Evolutionary conservation across 1,140 invertebrate genomes (phyloP), one percentile per base, ranked within the genome.

Genomic region (Lethocerus indicus): DNA sequence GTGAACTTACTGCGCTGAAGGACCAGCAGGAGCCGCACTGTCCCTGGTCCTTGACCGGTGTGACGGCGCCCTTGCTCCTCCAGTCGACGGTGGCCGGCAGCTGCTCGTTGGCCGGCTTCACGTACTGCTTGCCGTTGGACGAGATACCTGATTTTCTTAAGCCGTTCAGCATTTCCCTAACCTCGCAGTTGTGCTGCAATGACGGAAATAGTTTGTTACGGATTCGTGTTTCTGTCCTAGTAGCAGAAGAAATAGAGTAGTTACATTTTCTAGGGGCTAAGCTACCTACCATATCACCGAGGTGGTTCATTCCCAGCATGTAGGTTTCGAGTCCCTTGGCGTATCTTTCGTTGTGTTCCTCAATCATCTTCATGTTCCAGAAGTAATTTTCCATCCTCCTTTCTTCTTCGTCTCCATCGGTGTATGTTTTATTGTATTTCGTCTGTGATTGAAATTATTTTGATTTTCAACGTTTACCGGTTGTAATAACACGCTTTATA

Each of bases 131-230:
- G 3, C 41, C 40, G 18, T 20, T 18, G 24, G 7, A 46, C 16
- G 3, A 2, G 25, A 1, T 21, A 14, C 29, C 29, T 16, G 24
- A 20, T 1, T 18, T 71, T 59, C 86, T 87, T 61, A 79, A 91
- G 13, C 88, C 88, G 66, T 91, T 92, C 66, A 89, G 70, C 9
- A 65, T 71, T 41, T 67, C 56, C 2, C 74, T 66, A 64, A 91
- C 88, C 66, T 92, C 88, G 56, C 86, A 78, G 62, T 79, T 81
- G 52, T 90, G 70, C 71, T 76, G 52, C 27, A 63, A 60, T 50
- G 12, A 42, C 55, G 6, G 32, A 27, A 16, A 9, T 9, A 32
- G 29, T n/a, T n/a, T n/a, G n/a, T n/a, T n/a, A 9, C 7, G 9
- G n/a, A 32, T 32, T 32, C 7, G n/a, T 9, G n/a, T 32, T 32